phyloP scores from a whole-genome alignment of 2,888 invertebrate species.

The Rhimphoctona megacephalus region DNA sequence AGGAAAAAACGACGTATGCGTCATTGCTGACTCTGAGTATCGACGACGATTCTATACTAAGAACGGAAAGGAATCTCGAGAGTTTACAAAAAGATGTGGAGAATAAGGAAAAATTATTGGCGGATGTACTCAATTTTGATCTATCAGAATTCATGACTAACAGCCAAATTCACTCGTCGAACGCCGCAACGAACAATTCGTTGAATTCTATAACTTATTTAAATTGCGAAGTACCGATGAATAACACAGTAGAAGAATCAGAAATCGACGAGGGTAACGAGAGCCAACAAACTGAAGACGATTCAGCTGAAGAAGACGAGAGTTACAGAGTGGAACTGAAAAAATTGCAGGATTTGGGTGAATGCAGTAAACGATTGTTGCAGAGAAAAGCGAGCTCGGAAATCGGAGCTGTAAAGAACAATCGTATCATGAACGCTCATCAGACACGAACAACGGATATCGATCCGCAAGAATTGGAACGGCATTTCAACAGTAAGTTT shows the following conservation, averaged over 20 bases:
- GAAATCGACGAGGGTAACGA: constrained; percentile 31
- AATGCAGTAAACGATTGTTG: constrained; percentile 79
- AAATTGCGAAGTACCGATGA: constrained; percentile 69
- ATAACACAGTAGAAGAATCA: constrained; percentile 25
- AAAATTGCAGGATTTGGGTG: constrained; percentile 79
- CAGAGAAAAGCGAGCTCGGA: constrained; percentile 70
- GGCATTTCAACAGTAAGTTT: constrained; percentile 78
- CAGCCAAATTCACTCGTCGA: constrained; percentile 71
- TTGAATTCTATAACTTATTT: constrained; percentile 72
- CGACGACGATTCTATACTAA: constrained; percentile 76
- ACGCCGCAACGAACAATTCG: constrained; percentile 71
- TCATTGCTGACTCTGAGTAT: constrained; percentile 77
- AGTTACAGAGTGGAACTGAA: constrained; percentile 81
- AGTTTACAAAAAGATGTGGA: constrained; percentile 90
- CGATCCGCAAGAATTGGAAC: constrained; percentile 75
- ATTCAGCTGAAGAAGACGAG: constrained; percentile 77
- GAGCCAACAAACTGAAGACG: constrained; percentile 45
- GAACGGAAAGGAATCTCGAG: constrained; percentile 82
- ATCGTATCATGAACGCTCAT: constrained; percentile 44
- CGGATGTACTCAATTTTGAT: constrained; percentile 89
- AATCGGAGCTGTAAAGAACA: constrained; percentile 41
- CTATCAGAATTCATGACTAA: constrained; percentile 80
- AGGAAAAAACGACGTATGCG: constrained; percentile 75
- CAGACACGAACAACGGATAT: constrained; percentile 35
- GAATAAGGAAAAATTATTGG: constrained; percentile 90